Evolutionary conservation across 2,888 invertebrate species (phyloP), one percentile per base, ranked within the genome.

Genomic region (Idaea straminata): DNA sequence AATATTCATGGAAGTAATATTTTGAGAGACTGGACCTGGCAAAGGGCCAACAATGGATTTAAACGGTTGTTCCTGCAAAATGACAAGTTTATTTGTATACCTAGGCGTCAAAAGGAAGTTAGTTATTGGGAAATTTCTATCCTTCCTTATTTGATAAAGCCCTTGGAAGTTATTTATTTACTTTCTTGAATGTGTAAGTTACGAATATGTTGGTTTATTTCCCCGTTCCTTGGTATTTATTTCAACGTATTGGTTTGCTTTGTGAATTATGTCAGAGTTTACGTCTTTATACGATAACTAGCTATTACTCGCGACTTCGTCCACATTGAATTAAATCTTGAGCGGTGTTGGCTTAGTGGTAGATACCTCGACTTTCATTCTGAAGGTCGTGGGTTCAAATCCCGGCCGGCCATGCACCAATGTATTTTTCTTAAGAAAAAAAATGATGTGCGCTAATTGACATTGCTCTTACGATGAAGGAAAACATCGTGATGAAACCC

Each of bases 1-100:
- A 71, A 69, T 67, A 68, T 70, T 73, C 69, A 70, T 68, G 62
- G 65, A 70, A 36, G 13, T 64, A 69, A 71, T 69, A 69, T 67
- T 70, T 66, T 66, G 66, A 67, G 68, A 66, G 72, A 62, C 67
- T 62, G 58, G 47, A 65, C 59, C 68, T 73, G 71, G 70, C 70
- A 35, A 5, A 34, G 62, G 61, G 66, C 73, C 71, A 73, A 66
- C 34, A 34, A 64, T 35, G 61, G 58, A 64, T 58, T 67, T 62
- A 61, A 66, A 64, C 64, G 64, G 62, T 58, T 64, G 63, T 64
- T 59, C 36, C 65, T 57, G 34, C 60, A 60, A 61, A 66, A 60
- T 64, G 47, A 10, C 63, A 61, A 61, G 63, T 63, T 66, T 61
- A 62, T 47, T 47, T 47, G 47, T 47, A 47, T 47, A 47, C 47